These are phyloP conservation scores for Phenganax marumi DNA, from an alignment of 92 coral and sea anemone genomes.

Conservation along the genomic window DNA sequence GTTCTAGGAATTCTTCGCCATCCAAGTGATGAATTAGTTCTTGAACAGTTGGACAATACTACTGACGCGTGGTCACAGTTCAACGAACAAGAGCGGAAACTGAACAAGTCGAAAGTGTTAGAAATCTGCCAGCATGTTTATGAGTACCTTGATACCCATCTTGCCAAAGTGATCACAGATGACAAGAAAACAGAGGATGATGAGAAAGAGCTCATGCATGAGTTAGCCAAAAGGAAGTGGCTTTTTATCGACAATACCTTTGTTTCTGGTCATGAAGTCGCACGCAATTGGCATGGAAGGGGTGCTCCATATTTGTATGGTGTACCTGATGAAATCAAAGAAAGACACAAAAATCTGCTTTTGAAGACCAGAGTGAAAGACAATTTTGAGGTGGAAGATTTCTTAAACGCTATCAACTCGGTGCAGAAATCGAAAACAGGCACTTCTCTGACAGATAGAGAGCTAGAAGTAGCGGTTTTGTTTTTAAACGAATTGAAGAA, in stretches of 20 bases:
- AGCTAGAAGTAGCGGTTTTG: conserved; percentile 55
- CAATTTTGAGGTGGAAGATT: conserved; percentile 41
- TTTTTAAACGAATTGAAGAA: conserved; percentile 60
- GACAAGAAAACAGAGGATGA: not conserved
- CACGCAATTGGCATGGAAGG: conserved; percentile 58
- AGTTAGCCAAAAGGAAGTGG: conserved; percentile 53
- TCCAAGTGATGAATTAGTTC: conserved; percentile 57
- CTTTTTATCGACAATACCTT: conserved; percentile 57
- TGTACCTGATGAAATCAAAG: conserved; percentile 48
- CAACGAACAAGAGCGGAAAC: conserved; percentile 25
- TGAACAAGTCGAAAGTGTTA: conserved; percentile 57
- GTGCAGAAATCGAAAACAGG: conserved; percentile 54
- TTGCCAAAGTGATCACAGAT: conserved; percentile 6
- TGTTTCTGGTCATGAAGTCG: conserved; percentile 60
- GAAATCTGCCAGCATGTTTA: conserved; percentile 69
- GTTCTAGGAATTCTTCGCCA: conserved; percentile 56
- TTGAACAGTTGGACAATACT: conserved; percentile 56
- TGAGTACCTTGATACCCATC: conserved; percentile 58
- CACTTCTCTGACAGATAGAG: conserved; percentile 39
- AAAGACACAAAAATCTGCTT: conserved; percentile 49
- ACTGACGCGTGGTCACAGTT: conserved; percentile 13
- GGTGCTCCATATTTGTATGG: conserved; percentile 76
- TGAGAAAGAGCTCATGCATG: conserved; percentile 8
- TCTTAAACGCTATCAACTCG: conserved; percentile 55
- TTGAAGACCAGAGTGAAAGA: conserved; percentile 54